Evolutionary conservation across 2,888 invertebrate species (phyloP).

Genomic region (Eulithis testata): DNA sequence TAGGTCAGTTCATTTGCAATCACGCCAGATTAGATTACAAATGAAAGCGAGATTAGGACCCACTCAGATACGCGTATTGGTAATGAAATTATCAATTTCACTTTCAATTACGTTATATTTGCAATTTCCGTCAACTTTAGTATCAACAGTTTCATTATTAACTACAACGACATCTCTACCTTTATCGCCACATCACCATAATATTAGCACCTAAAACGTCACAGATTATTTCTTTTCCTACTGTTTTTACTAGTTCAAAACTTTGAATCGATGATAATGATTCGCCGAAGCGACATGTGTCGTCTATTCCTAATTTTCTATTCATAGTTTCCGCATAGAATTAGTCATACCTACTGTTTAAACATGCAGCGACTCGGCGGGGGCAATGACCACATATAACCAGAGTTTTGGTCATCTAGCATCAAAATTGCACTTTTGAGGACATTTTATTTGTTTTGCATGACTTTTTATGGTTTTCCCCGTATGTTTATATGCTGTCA

Average conservation of each 20-base stretch:
- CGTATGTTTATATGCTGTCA: neutral
- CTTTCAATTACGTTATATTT: constrained; percentile 28
- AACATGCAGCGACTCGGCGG: constrained; percentile 47
- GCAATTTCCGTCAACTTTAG: constrained; percentile 16
- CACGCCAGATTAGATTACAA: constrained; percentile 72
- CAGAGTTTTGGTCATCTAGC: constrained; percentile 29
- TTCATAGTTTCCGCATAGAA: constrained; percentile 50
- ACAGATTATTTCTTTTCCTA: neutral
- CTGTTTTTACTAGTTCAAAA: constrained; percentile 5
- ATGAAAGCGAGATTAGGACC: constrained; percentile 51
- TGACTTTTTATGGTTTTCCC: constrained; percentile 20
- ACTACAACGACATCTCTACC: neutral
- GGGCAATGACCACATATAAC: constrained; percentile 60
- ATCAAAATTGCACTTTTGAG: neutral
- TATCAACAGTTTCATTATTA: constrained; percentile 2
- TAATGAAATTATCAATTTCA: constrained; percentile 38
- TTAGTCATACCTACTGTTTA: constrained; percentile 62
- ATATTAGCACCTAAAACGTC: neutral
- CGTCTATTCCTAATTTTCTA: constrained; percentile 37
- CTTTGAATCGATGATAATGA: constrained; percentile 28
- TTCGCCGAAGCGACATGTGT: constrained; percentile 40
- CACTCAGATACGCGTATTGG: constrained; percentile 38
- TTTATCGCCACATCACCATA: neutral
- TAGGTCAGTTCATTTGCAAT: constrained; percentile 74
- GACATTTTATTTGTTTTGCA: constrained; percentile 14